Evolutionary conservation across 1,140 invertebrate species (phyloP), one percentile per base, ranked within the genome.

Genomic region (Odontomachus brunneus): DNA sequence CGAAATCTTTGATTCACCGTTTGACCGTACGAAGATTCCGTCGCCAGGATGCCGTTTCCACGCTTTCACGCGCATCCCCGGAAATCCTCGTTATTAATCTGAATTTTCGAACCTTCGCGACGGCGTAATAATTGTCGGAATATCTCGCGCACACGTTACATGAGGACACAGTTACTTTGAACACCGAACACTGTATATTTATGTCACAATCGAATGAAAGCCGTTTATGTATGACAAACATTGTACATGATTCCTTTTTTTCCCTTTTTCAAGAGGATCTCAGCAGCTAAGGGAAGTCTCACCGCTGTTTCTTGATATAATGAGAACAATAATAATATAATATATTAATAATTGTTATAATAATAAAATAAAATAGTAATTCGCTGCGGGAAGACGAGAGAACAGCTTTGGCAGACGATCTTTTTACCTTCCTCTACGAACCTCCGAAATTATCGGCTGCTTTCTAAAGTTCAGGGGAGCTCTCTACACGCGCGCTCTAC

Each of bases 181-280:
- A 88, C 86, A 88, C 62, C 82, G 65, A 87, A 88, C 69, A 88
- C 76, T 87, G 75, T 88, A 87, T 87, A 88, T 84, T 87, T 88
- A 88, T 71, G 75, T 53, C 75, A 87, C 44, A 84, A 76, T 76
- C 53, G 75, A 84, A 60, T 80, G 75, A 59, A 72, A 38, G 53
- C 65, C 81, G 65, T 74, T 78, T 87, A 53, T 73, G 33, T 88
- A 81, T 87, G 82, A 87, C 69, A 76, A 87, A 88, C 55, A 84
- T 87, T 87, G 86, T 88, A 87, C 86, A 86, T 84, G 85, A 63
- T 87, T 11, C 38, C 9, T 44, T 44, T 44, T 44, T 44, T 44
- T 44, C 9, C 9, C 38, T 11, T 44, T 44, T 87, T 88, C 82
- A 87, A 88, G 82, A 87, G 69, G 78, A 63, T 74, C 38, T 44